Evolutionary conservation across 1,140 invertebrate genomes (phyloP).

Genomic region (Rhopalosiphum padi): DNA sequence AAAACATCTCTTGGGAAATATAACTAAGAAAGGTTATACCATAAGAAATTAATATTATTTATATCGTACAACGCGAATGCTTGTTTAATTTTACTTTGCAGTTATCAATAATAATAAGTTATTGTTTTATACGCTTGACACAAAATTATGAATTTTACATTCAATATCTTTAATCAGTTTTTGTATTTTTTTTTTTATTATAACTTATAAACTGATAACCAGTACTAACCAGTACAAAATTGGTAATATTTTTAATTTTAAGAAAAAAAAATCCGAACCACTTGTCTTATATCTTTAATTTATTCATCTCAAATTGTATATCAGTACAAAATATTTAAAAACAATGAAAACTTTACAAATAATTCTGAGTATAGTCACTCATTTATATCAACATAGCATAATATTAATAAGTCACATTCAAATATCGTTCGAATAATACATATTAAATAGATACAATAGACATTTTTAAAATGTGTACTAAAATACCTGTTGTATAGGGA

Average conservation of each 20-base stretch:
- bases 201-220: background rate
- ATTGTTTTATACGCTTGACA: background rate
- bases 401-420: too few relatives aligned
- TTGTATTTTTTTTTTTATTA: background rate
- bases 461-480: too few relatives aligned
- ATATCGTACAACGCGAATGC: background rate
- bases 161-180: background rate
- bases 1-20: slow-evolving; percentile 40
- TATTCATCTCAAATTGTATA: background rate
- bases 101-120: background rate
- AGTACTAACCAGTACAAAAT: background rate
- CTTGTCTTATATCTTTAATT: background rate
- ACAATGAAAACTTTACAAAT: background rate
- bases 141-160: background rate
- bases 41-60: background rate
- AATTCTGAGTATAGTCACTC: background rate
- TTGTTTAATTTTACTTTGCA: background rate
- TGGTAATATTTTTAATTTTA: background rate
- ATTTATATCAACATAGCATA: too few relatives aligned
- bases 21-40: slow-evolving; percentile 21
- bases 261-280: background rate
- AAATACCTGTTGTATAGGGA: too few relatives aligned
- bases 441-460: too few relatives aligned
- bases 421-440: too few relatives aligned
- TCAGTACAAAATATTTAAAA: background rate